These are phyloP conservation scores for Tarsius wallacei DNA, from an alignment of 2,797 vertebrate genomes.

Conservation along the genomic window DNA sequence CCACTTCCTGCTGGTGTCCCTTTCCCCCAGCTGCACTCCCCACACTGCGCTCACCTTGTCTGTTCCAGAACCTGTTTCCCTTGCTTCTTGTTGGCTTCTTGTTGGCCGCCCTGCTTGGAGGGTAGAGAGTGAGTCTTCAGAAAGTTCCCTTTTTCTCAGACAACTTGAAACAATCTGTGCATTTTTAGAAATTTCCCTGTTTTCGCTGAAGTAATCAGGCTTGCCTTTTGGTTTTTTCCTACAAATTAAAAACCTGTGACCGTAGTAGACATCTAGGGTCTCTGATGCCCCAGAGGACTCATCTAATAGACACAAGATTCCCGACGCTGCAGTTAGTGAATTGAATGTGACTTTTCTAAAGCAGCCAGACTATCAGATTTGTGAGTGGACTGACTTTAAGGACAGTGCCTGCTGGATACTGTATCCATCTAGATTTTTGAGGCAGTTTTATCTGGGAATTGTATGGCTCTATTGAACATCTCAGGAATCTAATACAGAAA, in stretches of 20 bases:
- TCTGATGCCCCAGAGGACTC: not conserved
- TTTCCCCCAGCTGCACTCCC: not conserved
- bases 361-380: slow-evolving; percentile 14
- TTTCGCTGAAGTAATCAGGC: not conserved
- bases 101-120: not conserved
- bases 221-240: slow-evolving; percentile 47
- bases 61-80: not conserved
- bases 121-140: slow-evolving; percentile 56
- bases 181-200: not conserved
- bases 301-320: not conserved
- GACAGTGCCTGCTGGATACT: not conserved
- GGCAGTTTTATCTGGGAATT: slow-evolving; percentile 14
- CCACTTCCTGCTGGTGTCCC: not conserved
- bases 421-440: slow-evolving; percentile 20
- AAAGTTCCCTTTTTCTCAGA: not conserved
- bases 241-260: not conserved
- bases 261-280: slow-evolving; percentile 12
- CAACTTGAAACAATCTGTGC: not conserved
- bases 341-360: slow-evolving; percentile 6
- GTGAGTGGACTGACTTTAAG: not conserved
- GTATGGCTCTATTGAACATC: slow-evolving; percentile 16
- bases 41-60: not conserved
- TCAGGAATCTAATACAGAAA: slow-evolving; percentile 69
- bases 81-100: not conserved
- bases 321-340: not conserved